Conservation (phyloP, 2,888 invertebrate species). For the Muscina levida region DNA sequence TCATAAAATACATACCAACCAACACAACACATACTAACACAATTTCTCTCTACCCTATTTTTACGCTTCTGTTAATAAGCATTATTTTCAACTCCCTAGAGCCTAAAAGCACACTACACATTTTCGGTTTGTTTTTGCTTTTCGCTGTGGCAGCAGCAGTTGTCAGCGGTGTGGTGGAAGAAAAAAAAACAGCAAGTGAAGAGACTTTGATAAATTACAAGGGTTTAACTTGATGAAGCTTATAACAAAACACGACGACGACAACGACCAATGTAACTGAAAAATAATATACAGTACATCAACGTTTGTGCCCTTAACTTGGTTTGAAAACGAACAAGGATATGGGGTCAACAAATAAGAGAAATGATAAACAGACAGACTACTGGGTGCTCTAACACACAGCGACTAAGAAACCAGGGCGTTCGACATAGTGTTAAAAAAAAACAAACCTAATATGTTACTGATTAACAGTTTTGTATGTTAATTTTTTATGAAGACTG, state of each 20-base stretch:
- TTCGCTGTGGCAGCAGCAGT: background rate
- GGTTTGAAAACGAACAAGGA: no score
- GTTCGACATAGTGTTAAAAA: background rate
- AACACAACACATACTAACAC: slow-evolving; percentile 8
- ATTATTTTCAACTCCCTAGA: slow-evolving; percentile 52
- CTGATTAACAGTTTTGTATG: slow-evolving; percentile 53
- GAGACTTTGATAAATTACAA: slow-evolving; percentile 63
- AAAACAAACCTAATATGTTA: slow-evolving; percentile 14
- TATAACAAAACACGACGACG: slow-evolving; percentile 22
- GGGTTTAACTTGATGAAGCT: slow-evolving; percentile 56
- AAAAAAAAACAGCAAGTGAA: background rate
- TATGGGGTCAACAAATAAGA: no score
- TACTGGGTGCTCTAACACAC: background rate
- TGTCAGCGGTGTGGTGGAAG: background rate
- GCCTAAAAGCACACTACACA: slow-evolving; percentile 46
- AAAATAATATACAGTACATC: no score
- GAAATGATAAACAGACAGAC: background rate
- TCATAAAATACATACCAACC: slow-evolving; percentile 38
- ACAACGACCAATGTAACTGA: slow-evolving; percentile 12
- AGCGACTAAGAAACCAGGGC: no score
- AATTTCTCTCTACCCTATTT: slow-evolving; percentile 1
- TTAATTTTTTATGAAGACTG: slow-evolving; percentile 46
- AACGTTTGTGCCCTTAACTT: no score
- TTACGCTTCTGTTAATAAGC: slow-evolving; percentile 45
- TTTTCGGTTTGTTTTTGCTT: background rate